These are phyloP conservation scores for Piezodorus guildinii DNA, from an alignment of 1,140 invertebrate genomes.

Conservation along the genomic window DNA sequence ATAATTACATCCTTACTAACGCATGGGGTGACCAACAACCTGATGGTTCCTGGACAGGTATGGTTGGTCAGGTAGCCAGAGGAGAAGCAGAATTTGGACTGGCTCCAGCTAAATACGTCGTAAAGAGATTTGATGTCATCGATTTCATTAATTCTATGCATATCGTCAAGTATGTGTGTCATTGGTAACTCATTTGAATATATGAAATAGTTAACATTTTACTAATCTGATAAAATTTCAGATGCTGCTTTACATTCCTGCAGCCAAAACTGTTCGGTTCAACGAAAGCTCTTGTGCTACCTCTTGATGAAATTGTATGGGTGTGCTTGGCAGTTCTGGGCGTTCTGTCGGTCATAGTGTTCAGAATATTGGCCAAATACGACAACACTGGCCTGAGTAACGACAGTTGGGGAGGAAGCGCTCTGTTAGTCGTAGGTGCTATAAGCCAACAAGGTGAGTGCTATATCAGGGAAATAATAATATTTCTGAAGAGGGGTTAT, in stretches of 20 bases:
- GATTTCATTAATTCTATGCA: not conserved
- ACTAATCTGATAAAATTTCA: not conserved
- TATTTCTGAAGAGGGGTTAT: no score
- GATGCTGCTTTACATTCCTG: constrained; percentile 18
- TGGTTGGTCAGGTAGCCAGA: constrained; percentile 14
- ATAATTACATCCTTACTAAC: constrained; percentile 9
- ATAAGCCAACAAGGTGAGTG: constrained; percentile 16
- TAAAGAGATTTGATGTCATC: not conserved
- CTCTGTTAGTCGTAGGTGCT: constrained; percentile 10
- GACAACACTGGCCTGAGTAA: constrained; percentile 12
- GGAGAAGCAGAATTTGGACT: constrained; percentile 19
- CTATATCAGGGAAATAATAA: no score
- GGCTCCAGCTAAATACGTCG: constrained; percentile 13
- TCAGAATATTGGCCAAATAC: not conserved
- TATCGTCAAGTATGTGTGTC: not conserved
- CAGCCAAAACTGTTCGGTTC: constrained; percentile 21
- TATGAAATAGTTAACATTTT: not conserved
- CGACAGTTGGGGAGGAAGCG: constrained; percentile 16
- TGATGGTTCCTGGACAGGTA: constrained; percentile 13
- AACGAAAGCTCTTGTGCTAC: constrained; percentile 17
- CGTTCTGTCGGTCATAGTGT: not conserved
- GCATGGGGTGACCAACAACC: constrained; percentile 16
- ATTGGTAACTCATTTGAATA: not conserved
- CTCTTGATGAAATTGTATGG: constrained; percentile 13
- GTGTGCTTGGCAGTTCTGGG: not conserved